Conservation (phyloP, 2,113 vertebrate species). For the Tragelaphus strepsiceros region DNA sequence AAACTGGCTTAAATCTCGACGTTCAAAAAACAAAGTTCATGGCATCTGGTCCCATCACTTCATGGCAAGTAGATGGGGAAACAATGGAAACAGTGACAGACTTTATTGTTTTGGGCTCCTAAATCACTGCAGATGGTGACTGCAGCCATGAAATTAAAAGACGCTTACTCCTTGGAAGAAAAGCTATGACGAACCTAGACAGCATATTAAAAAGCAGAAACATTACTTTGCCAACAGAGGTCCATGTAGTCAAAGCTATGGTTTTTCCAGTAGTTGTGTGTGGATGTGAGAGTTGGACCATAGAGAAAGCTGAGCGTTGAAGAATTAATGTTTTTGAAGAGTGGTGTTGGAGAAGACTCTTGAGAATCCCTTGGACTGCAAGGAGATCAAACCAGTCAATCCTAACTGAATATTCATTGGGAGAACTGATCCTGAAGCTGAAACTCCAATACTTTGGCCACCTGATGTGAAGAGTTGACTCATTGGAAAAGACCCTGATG, state of each 20-base stretch:
- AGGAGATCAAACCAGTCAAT: not conserved
- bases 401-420: not conserved
- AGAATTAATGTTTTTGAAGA: not conserved
- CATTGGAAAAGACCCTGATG: not conserved
- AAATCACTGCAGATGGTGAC: not conserved
- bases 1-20: not conserved
- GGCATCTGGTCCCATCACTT: not conserved
- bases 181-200: not conserved
- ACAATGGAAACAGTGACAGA: not conserved
- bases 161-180: not conserved
- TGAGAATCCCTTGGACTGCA: not conserved
- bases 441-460: not conserved
- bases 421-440: not conserved
- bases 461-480: not conserved
- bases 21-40: not conserved
- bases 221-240: not conserved
- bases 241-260: not conserved
- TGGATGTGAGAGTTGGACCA: not conserved
- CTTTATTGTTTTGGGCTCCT: not conserved
- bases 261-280: not conserved
- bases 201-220: not conserved
- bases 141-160: not conserved
- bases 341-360: not conserved
- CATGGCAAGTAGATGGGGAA: not conserved
- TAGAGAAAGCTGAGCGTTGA: not conserved